Evolutionary conservation across 2,888 invertebrate genomes (phyloP).

Genomic region (Gasteruption jaculator): DNA sequence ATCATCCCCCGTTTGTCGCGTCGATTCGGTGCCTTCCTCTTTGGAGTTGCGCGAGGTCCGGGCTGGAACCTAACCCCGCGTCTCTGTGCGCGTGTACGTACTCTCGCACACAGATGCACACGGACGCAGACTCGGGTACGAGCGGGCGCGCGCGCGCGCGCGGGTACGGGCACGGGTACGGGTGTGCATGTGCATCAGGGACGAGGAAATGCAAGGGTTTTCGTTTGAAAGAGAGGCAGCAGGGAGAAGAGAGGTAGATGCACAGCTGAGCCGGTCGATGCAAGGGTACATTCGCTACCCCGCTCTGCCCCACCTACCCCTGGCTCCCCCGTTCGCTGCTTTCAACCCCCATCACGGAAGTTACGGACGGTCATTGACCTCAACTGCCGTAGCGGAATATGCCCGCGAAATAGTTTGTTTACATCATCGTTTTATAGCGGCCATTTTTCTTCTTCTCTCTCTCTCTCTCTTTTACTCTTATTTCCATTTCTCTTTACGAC

Average conservation of each 20-base stretch:
- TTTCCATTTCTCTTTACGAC: conserved; percentile 15
- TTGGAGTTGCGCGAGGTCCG: conserved; percentile 51
- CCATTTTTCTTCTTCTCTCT: conserved; percentile 16
- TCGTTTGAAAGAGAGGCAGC: conserved; percentile 11
- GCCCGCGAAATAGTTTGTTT: too few species aligned
- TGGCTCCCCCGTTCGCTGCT: conserved; percentile 16
- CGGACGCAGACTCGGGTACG: too few species aligned
- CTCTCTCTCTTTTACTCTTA: conserved; percentile 9
- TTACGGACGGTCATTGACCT: too few species aligned
- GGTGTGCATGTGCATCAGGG: too few species aligned
- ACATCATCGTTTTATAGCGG: conserved; percentile 23
- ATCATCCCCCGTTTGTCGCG: conserved; percentile 36
- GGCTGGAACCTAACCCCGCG: conserved; percentile 27
- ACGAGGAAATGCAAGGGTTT: conserved; percentile 20
- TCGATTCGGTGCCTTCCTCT: conserved; percentile 43
- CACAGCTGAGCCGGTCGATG: conserved; percentile 47
- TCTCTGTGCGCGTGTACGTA: conserved; percentile 4
- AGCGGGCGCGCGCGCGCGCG: too few species aligned
- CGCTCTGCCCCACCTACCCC: conserved; percentile 17
- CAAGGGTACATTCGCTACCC: too few species aligned
- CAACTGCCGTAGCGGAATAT: too few species aligned
- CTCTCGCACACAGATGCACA: not conserved
- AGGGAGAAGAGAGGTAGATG: conserved; percentile 27
- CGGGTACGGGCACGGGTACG: too few species aligned
- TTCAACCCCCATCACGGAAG: not conserved